phyloP scores from a whole-genome alignment of 2,113 vertebrate genomes.

The Carollia perspicillata region DNA sequence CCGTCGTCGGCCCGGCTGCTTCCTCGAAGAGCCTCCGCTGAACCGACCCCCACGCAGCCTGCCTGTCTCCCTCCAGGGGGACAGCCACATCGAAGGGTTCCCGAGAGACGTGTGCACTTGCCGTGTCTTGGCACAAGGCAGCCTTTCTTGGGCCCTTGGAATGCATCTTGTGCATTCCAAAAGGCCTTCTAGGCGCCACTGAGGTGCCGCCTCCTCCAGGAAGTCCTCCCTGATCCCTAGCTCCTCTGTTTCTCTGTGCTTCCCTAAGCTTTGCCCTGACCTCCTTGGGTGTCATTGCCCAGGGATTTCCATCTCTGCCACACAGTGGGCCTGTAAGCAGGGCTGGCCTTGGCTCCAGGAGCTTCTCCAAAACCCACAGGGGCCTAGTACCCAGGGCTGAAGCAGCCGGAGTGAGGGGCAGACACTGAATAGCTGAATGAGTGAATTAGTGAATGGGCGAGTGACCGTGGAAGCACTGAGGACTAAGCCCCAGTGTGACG shows the following conservation, averaged over 20 bases:
- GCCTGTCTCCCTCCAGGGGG: not conserved
- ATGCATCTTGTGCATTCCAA: too few species aligned
- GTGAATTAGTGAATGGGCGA: not conserved
- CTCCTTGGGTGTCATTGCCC: too few species aligned
- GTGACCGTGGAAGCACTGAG: not conserved
- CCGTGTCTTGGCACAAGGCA: not conserved
- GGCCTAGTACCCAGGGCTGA: not conserved
- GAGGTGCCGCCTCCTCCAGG: not conserved
- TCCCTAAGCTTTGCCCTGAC: not conserved
- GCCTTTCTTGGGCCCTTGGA: not conserved
- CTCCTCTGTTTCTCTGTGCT: not conserved
- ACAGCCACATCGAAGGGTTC: not conserved
- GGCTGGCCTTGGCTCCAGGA: not conserved
- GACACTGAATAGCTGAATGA: not conserved
- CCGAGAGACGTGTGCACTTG: accelerated
- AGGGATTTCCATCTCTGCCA: not conserved
- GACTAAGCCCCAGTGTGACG: not conserved
- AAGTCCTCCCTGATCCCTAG: not conserved
- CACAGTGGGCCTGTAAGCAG: not conserved
- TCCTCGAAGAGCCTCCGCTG: not conserved
- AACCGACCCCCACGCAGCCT: not conserved
- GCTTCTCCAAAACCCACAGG: not conserved
- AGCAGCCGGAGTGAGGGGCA: not conserved
- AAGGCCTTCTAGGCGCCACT: not conserved
- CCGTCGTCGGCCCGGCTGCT: not conserved